These are phyloP conservation scores for Mercenaria mercenaria DNA, from an alignment of 1,140 invertebrate genomes.

Conservation along the genomic window DNA sequence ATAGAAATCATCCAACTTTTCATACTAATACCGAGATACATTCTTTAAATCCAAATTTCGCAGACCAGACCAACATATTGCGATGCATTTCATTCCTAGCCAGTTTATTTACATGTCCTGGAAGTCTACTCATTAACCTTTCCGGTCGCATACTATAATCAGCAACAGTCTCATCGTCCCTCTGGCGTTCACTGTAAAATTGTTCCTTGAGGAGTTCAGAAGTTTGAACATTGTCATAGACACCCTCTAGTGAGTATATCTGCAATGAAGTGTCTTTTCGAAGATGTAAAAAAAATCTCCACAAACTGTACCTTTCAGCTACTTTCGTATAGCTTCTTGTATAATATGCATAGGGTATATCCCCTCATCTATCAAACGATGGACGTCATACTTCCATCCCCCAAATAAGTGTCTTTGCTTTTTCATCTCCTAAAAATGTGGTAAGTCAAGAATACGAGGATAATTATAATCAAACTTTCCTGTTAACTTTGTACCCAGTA, in stretches of 20 bases:
- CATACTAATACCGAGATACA: not conserved
- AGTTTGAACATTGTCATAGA: not conserved
- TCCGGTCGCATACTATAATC: not conserved
- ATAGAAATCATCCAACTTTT: not conserved
- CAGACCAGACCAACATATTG: not conserved
- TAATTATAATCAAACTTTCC: not conserved
- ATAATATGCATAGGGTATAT: not conserved
- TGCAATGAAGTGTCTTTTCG: not conserved
- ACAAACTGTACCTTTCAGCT: not conserved
- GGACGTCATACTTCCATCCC: constrained; percentile 9
- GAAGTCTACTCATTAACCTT: not conserved
- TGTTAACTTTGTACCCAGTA: not conserved
- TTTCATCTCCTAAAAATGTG: constrained; percentile 13
- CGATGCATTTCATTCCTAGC: not conserved
- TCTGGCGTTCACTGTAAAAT: constrained; percentile 2
- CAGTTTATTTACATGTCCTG: not conserved
- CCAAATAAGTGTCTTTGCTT: not conserved
- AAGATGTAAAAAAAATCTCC: not conserved
- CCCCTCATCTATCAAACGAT: not conserved
- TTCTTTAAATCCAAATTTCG: not conserved
- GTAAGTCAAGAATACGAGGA: not conserved
- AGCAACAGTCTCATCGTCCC: not conserved
- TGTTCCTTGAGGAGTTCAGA: not conserved
- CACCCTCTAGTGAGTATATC: not conserved
- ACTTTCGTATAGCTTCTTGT: not conserved